phyloP scores from a whole-genome alignment of 2,888 invertebrate species.

The Malthinus seriepunctatus region DNA sequence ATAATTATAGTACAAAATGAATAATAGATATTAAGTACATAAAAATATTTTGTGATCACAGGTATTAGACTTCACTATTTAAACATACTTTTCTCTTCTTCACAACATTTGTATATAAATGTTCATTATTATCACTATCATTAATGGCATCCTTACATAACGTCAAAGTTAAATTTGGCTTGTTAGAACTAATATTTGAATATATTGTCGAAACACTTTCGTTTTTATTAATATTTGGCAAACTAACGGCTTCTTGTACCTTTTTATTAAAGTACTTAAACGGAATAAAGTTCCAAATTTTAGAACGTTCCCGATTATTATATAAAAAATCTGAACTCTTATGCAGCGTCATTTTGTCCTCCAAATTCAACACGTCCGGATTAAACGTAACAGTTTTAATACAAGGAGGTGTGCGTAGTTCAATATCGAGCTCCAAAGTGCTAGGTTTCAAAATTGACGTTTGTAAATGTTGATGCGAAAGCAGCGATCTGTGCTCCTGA shows the following conservation, averaged over 20 bases:
- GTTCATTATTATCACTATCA: slow-evolving; percentile 50
- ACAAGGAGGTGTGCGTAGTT: slow-evolving; percentile 22
- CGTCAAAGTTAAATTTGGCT: slow-evolving; percentile 55
- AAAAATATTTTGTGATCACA: slow-evolving; percentile 22
- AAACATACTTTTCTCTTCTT: slow-evolving; percentile 59
- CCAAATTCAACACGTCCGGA: slow-evolving; percentile 50
- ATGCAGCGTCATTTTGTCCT: slow-evolving; percentile 36
- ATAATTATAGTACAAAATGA: slow-evolving; percentile 18
- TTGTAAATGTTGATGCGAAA: slow-evolving; percentile 39
- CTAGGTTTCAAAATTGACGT: slow-evolving; percentile 47
- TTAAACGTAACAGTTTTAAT: slow-evolving; percentile 54
- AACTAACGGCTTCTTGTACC: slow-evolving; percentile 31
- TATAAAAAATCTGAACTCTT: slow-evolving; percentile 10
- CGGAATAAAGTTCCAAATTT: slow-evolving; percentile 37
- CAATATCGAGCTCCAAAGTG: slow-evolving; percentile 6
- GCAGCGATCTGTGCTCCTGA: slow-evolving; percentile 49
- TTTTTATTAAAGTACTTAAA: slow-evolving; percentile 33
- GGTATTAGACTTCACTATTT: slow-evolving; percentile 22
- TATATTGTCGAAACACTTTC: slow-evolving; percentile 41
- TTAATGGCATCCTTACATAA: slow-evolving; percentile 53
- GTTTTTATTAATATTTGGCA: slow-evolving; percentile 34
- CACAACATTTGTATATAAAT: slow-evolving; percentile 60
- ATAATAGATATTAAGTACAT: slow-evolving; percentile 10
- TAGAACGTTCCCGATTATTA: slow-evolving; percentile 1
- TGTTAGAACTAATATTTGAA: slow-evolving; percentile 44